Evolutionary conservation across 1,140 invertebrate species (phyloP).

Genomic region (Hylaeus volcanicus): DNA sequence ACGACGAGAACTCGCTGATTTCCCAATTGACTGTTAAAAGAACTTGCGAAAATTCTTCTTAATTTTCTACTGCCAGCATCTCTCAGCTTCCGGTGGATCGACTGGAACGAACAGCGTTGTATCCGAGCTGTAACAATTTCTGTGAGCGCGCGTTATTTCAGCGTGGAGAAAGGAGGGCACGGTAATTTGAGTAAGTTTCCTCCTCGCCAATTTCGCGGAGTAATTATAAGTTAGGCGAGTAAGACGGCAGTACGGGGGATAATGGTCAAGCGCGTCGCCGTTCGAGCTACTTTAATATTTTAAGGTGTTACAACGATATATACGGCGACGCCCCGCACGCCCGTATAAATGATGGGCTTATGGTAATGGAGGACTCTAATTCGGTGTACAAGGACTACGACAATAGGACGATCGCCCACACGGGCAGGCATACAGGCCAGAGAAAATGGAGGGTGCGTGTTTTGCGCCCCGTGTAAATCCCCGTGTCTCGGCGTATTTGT

Average conservation of each 20-base stretch:
- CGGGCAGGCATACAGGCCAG: conserved; percentile 50
- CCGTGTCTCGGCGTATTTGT: conserved; percentile 77
- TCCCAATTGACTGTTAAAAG: too few species aligned
- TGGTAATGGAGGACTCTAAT: conserved; percentile 67
- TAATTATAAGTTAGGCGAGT: conserved; percentile 66
- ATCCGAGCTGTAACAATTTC: too few species aligned
- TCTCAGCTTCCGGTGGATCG: too few species aligned
- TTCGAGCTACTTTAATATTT: conserved; percentile 69
- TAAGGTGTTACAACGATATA: conserved; percentile 62
- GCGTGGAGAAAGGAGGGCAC: conserved; percentile 35
- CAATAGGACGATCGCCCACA: conserved; percentile 48
- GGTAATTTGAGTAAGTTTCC: conserved; percentile 53
- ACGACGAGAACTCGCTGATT: too few species aligned
- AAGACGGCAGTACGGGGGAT: conserved; percentile 4
- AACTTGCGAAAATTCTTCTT: too few species aligned
- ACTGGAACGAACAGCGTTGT: too few species aligned
- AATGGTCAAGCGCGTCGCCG: conserved; percentile 51
- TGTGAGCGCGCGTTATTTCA: conserved; percentile 40
- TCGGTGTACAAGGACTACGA: conserved; percentile 53
- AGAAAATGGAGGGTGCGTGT: conserved; percentile 77
- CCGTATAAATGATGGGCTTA: conserved; percentile 77
- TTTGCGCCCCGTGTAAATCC: conserved; percentile 76
- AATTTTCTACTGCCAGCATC: too few species aligned
- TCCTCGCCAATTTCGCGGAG: conserved; percentile 51
- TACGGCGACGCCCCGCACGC: conserved; percentile 50